Base-by-base conservation (phyloP, 2,888 invertebrate species). In the Metacarcinus magister region DNA sequence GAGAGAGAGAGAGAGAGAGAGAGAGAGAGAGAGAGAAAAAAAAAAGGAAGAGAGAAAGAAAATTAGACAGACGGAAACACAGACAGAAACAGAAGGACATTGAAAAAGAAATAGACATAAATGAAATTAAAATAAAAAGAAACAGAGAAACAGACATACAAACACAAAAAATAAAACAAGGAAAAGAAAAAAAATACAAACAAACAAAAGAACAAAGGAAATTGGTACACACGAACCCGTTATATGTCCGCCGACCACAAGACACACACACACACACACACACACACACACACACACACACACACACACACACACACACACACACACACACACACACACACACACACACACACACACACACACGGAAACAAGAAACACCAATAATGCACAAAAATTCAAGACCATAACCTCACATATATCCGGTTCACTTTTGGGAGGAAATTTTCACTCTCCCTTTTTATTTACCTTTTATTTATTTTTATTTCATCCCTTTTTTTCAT, bases 221-320 rank as follows among this genome's bases (percentile, higher is more conserved):
- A 67, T 67, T 67, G 67, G 67, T 67, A 19, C 67, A 67, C 67
- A 67, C 67, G 10, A 67, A 16, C 60, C 67, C 67, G 67, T 67
- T 67, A 67, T 67, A n/a, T 67, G 67, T 67, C n/a, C 67, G n/a
- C n/a, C n/a, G n/a, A n/a, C n/a, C n/a, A n/a, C n/a, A n/a, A n/a
- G n/a, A n/a, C n/a, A n/a, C n/a, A n/a, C n/a, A n/a, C n/a, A n/a
- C n/a, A n/a, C n/a, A n/a, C 48, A 48, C 7, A 48, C 7, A 5
- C 19, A n/a, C 67, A 67, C 67, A 67, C 67, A 67, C 67, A 67
- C 67, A 67, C 67, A n/a, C 67, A 67, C 67, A n/a, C 67, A 67
- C 67, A 67, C 67, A 67, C 67, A 67, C 67, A n/a, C 67, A 67
- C 67, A 67, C 67, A 67, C 67, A 67, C 67, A 67, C 67, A 67